phyloP scores from a whole-genome alignment of 2,888 invertebrate species.

The Ectobius pallidus region DNA sequence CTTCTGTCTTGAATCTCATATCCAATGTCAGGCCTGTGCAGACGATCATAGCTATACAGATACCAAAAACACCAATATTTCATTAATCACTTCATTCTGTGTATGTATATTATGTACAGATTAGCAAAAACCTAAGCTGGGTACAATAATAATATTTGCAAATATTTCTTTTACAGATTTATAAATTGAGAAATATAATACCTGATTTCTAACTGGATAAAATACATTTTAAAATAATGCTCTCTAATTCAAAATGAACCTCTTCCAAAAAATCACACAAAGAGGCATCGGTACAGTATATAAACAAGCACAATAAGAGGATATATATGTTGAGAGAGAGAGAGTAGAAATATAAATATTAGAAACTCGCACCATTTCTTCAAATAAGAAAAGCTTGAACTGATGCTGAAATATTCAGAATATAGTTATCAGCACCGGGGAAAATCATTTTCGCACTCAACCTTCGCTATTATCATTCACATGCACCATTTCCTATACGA shows the following conservation, averaged over 20 bases:
- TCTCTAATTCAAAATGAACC: constrained; percentile 14
- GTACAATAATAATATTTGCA: constrained; percentile 27
- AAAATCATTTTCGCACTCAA: neutral
- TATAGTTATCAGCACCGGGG: constrained; percentile 1
- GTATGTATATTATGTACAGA: constrained; percentile 39
- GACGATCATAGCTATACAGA: constrained; percentile 16
- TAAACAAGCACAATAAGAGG: constrained; percentile 22
- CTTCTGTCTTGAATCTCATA: constrained; percentile 8
- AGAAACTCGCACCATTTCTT: constrained; percentile 7
- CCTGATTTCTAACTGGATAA: constrained; percentile 25
- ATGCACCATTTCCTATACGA: too few species aligned
- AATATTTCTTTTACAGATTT: constrained; percentile 26
- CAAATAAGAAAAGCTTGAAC: constrained; percentile 16
- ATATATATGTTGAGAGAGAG: constrained; percentile 1
- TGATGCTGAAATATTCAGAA: constrained; percentile 15
- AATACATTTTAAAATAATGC: constrained; percentile 26
- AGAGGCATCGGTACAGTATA: constrained; percentile 24
- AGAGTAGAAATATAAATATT: constrained; percentile 5
- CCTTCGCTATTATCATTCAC: too few species aligned
- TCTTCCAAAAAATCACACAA: constrained; percentile 34
- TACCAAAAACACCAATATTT: constrained; percentile 28
- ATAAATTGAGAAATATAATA: constrained; percentile 26
- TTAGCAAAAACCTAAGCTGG: constrained; percentile 31
- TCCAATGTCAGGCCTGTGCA: constrained; percentile 4
- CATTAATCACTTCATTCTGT: constrained; percentile 22